Evolutionary conservation across 2,113 vertebrate species (phyloP).

Genomic region (Cinclus mexicanus): DNA sequence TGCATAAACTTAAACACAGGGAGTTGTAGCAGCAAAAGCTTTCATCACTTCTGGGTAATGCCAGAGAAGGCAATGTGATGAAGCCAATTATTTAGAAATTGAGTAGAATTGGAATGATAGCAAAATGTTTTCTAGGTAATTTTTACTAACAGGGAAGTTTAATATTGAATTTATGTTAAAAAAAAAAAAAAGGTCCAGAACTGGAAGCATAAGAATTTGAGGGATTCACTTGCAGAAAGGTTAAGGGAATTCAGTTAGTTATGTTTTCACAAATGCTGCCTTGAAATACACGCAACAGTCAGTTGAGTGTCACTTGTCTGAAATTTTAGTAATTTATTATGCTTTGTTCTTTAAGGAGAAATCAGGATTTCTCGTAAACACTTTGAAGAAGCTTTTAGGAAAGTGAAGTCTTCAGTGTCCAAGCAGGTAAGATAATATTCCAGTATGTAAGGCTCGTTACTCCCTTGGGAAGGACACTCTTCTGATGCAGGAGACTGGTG

Average conservation of each 20-base stretch:
- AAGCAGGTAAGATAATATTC: constrained; percentile 81
- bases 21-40: not conserved
- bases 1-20: not conserved
- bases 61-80: not conserved
- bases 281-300: not conserved
- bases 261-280: not conserved
- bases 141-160: not conserved
- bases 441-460: too few relatives aligned
- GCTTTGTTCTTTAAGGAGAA: constrained; percentile 53
- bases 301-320: not conserved
- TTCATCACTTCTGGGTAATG: not conserved
- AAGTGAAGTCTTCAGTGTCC: constrained; percentile 87
- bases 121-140: not conserved
- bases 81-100: not conserved
- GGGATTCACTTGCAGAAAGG: not conserved
- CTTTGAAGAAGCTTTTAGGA: constrained; percentile 91
- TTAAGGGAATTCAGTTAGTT: not conserved
- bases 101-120: not conserved
- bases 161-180: not conserved
- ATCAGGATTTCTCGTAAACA: constrained; percentile 83
- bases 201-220: not conserved
- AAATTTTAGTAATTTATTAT: not conserved
- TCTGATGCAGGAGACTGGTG: not conserved
- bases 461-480: not conserved
- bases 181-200: not conserved